Conservation (phyloP, 2,888 invertebrate species). For the Rhopalosiphum nymphaeae region DNA sequence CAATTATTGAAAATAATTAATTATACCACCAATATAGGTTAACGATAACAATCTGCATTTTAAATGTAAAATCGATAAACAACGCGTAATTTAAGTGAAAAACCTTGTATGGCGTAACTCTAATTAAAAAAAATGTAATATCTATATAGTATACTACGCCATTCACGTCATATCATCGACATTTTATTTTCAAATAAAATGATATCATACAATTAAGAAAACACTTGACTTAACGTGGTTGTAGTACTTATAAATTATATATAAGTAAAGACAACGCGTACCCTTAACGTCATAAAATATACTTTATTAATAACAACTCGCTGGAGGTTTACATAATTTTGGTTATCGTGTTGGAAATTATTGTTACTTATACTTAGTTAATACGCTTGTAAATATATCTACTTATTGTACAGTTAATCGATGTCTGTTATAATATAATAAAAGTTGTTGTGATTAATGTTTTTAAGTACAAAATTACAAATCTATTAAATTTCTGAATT, state of each 20-base stretch:
- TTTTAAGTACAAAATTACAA: not conserved
- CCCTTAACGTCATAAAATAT: not conserved
- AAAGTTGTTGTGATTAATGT: not conserved
- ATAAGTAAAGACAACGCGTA: not conserved
- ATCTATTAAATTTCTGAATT: not conserved
- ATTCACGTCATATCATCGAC: not conserved
- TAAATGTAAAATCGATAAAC: not conserved
- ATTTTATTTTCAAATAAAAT: not conserved
- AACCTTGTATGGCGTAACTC: not conserved
- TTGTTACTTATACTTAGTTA: not conserved
- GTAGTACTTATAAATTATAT: not conserved
- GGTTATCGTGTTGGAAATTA: not conserved
- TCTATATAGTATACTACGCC: not conserved
- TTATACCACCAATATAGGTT: not conserved
- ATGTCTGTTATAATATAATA: not conserved
- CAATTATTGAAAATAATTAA: constrained; percentile 10
- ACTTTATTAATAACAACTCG: not conserved
- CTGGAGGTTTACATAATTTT: not conserved
- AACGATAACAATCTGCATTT: not conserved
- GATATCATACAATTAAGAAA: not conserved
- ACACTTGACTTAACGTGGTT: not conserved
- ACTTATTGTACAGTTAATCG: not conserved
- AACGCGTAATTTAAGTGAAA: not conserved
- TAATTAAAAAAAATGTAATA: not conserved
- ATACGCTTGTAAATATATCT: not conserved